Evolutionary conservation across 2,113 vertebrate species (phyloP), one percentile per base, ranked within the genome.

Genomic region (Chamaea fasciata): DNA sequence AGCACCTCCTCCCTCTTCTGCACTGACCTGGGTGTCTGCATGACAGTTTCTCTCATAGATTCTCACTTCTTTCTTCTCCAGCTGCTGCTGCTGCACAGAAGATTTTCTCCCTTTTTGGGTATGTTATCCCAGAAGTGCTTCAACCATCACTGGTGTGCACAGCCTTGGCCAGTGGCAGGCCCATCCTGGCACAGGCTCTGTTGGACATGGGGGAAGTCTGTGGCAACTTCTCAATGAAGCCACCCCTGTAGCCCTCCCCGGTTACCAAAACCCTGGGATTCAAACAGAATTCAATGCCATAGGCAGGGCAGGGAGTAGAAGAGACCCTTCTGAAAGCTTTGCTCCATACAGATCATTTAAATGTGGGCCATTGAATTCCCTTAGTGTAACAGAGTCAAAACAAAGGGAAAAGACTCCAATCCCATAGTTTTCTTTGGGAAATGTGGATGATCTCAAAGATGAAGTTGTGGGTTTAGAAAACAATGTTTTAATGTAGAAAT

Each of bases 181-280:
- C 47, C 10, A 18, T 35, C 35, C 42, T 37, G 21, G 41, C 22
- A 20, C 0, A 27, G 30, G 26, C 12, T 49, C 47, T 76, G 30
- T 27, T 0, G 0, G 26, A 56, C 63, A 33, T 6, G 22, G 15
- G 22, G 8, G 35, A 70, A 37, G 10, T 35, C 28, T 49, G 53
- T 46, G 27, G 8, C 14, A 42, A 12, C 26, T 70, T 90, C 55
- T 20, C 18, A 56, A 53, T 28, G n/a, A 63, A 83, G 10, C 18
- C 19, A 31, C 15, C 6, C 31, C 22, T 49, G 31, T 8, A 37
- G 12, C 33, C 22, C 12, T 41, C 15, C 21, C 8, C 1, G 0
- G 3, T 55, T 31, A 33, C 41, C 47, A 69, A 90, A 69, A 35
- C 21, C n/a, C 49, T 47, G 30, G 33, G 18, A 35, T 1, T 1